Base-by-base conservation (phyloP, 2,113 vertebrate species). In the Zingel zingel region DNA sequence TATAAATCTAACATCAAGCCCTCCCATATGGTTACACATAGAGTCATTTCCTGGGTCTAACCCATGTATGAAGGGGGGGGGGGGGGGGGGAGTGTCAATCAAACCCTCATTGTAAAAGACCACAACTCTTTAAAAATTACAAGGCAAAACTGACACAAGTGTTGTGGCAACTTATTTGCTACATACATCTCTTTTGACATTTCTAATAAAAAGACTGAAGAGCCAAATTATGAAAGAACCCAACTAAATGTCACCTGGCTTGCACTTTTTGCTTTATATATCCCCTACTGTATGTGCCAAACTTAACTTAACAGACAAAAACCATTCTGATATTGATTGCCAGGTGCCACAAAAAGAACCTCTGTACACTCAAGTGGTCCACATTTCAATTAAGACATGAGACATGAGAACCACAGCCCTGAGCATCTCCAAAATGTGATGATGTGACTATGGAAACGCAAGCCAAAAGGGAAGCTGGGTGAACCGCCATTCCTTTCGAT, bases 61-160 rank as follows among this genome's bases (percentile, higher is more conserved):
- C 85, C 79, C 66, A 77, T 72, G 74, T 84, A 83, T 78, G 81
- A 83, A 81, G 62, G 73, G 27, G 27, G 27, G 27, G 27, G 27
- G 27, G 27, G 27, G 84, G 77, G 77, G 36, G 23, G 65, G 56
- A 45, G 87, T 87, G 88, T 83, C 90, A 91, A 81, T 89, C 79
- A 92, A 91, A 93, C 87, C 90, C 87, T 93, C 85, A 77, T 91
- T 88, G 78, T 84, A 89, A 91, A 91, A 91, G 87, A 90, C 89
- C 69, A 84, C 61, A 88, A 77, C 74, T 86, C 74, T 88, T 93
- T 85, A 87, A 86, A 93, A 92, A 82, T 89, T 86, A 94, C 82
- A 87, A 89, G 86, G 92, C 85, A 83, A 82, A 92, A 91, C 81
- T 84, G 89, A 94, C 84, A 88, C 73, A 88, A 71, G 73, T 79